Conservation (phyloP, 2,113 vertebrate genomes). For the Orthochromis indermauri region DNA sequence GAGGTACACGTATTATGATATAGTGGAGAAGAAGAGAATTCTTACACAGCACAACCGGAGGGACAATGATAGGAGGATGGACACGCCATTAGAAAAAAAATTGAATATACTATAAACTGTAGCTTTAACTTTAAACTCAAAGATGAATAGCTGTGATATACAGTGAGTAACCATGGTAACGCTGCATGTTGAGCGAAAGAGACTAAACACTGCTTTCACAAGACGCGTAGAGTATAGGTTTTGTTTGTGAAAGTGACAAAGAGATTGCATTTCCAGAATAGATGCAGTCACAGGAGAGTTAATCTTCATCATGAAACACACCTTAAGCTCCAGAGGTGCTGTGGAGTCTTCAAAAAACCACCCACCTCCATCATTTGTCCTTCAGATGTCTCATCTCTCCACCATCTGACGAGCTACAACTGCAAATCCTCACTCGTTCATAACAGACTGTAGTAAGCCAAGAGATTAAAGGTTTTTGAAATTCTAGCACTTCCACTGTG, state of each 20-base stretch:
- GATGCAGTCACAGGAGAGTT: neutral
- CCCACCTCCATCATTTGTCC: neutral
- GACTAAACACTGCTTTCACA: neutral
- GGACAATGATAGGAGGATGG: slow-evolving; percentile 1
- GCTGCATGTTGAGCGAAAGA: neutral
- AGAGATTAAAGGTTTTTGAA: neutral
- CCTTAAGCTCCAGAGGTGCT: neutral
- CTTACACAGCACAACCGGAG: neutral
- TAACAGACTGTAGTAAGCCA: neutral
- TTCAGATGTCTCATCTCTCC: neutral
- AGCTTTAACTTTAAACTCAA: neutral
- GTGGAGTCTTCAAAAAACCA: neutral
- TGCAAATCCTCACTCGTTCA: neutral
- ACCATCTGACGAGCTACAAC: neutral
- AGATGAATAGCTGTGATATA: neutral
- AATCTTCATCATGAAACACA: neutral
- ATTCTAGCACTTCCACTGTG: neutral
- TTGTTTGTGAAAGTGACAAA: neutral
- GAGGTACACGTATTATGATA: neutral
- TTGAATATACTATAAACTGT: neutral
- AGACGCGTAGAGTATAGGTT: neutral
- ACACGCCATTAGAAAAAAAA: neutral
- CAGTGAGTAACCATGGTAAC: neutral
- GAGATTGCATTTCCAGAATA: neutral
- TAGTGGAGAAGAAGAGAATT: neutral